Base-by-base conservation (phyloP, 2,797 vertebrate species). In the Yasuhikotakia modesta region DNA sequence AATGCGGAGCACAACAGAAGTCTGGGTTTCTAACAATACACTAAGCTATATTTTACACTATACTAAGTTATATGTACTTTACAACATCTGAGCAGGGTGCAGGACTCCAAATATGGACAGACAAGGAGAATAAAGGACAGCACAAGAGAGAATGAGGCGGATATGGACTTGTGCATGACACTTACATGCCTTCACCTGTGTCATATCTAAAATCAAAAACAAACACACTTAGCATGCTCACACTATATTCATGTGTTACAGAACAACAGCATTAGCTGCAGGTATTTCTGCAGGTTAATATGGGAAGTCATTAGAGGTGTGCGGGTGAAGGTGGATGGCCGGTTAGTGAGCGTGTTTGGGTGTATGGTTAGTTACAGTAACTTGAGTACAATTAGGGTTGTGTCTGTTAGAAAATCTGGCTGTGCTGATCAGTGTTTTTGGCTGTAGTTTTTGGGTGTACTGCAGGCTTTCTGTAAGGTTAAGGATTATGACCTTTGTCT, bases 181-280 rank as follows among this genome's bases (percentile, higher is more conserved):
- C 94, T 96, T 97, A 96, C 94, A 96, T 96, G 94, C 93, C 93
- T 82, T 96, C 95, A 95, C 88, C 86, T 89, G 94, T 93, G 89
- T 95, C 94, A 93, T 90, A 88, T 95, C 95, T 96, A 95, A 94
- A 82, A 85, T 17, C 16, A 78, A 92, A 94, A 92, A 94, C 86
- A 92, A 66, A 93, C 88, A 94, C 52, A 88, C 81, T 96, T 95
- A 95, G 86, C 93, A 95, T 94, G 92, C 68, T 63, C 67, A 71
- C 76, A 71, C 19, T 65, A 27, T 55, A 61, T 50, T 43, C 45
- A 70, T 24, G 39, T 48, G 75, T 63, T 76, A 69, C 53, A 60
- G 11, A 48, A 61, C 63, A 61, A 75, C 2, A 19, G 52, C 22
- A 46, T 61, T 69, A 69, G 68, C 60, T 55, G 35, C 45, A 58